phyloP scores from a whole-genome alignment of 2,888 invertebrate species.

The Furcula furcula region DNA sequence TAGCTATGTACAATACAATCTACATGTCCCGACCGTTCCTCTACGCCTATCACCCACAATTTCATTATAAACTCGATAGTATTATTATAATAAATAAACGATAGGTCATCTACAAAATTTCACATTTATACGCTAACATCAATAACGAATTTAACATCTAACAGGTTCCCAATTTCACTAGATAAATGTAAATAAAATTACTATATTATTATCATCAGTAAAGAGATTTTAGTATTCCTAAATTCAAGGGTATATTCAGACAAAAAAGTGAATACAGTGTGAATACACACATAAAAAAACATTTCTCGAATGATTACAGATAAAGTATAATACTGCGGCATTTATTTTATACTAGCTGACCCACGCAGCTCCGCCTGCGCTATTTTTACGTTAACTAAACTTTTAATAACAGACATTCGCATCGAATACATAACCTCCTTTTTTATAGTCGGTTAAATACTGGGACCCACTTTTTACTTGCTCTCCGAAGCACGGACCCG shows the following conservation, averaged over 20 bases:
- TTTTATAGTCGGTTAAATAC: no score
- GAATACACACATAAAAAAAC: slow-evolving; percentile 22
- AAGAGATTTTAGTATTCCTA: neutral
- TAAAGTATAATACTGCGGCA: no score
- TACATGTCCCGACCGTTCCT: slow-evolving; percentile 59
- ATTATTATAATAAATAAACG: slow-evolving; percentile 14
- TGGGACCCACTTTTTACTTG: no score
- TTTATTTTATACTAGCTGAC: no score
- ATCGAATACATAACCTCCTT: no score
- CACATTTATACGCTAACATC: slow-evolving; percentile 26
- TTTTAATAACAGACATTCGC: no score
- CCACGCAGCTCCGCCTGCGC: no score
- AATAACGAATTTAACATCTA: slow-evolving; percentile 30
- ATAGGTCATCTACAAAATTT: slow-evolving; percentile 5
- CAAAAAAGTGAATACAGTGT: slow-evolving; percentile 18
- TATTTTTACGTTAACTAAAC: no score
- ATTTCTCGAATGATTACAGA: no score
- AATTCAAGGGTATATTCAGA: slow-evolving; percentile 10
- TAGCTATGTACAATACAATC: slow-evolving; percentile 66
- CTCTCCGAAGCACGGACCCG: no score
- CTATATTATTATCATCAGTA: neutral
- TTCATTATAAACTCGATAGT: slow-evolving; percentile 7
- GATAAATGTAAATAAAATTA: slow-evolving; percentile 13
- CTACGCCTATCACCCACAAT: slow-evolving; percentile 21
- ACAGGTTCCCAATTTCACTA: slow-evolving; percentile 16